A percentile compares a stretch with the other conserved stretches of the same genome.
These are phyloP conservation scores for Tolmerus cingulatus DNA, from an alignment of 2,888 invertebrate genomes.

Conservation along the genomic window DNA sequence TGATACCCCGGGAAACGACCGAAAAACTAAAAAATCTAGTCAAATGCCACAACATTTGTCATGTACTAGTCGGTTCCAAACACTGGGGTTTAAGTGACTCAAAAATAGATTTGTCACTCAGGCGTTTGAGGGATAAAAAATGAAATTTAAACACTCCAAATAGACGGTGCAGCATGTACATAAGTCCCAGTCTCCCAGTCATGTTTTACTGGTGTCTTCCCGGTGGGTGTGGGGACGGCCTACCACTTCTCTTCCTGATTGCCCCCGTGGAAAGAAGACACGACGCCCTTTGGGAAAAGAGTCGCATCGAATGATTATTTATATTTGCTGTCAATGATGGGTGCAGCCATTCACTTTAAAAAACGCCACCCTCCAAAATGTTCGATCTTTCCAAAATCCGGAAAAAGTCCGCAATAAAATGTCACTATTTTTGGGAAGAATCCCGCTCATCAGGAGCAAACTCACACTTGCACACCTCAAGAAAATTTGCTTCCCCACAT, in stretches of 20 bases:
- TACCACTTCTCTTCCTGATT: not conserved
- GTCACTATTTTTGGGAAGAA: not conserved
- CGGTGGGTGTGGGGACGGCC: not conserved
- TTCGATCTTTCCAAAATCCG: not conserved
- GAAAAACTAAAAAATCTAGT: slow-evolving; percentile 16
- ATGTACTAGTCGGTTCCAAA: slow-evolving; percentile 11
- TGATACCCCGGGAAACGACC: not conserved
- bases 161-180: not conserved
- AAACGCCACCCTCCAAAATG: not conserved
- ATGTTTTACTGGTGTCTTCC: not conserved
- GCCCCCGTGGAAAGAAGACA: not conserved
- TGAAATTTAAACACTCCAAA: slow-evolving; percentile 2
- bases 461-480: not conserved
- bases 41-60: slow-evolving; percentile 38
- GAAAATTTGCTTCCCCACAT: slow-evolving; percentile 1
- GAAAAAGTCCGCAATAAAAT: not conserved
- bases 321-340: slow-evolving; percentile 37
- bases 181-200: not conserved
- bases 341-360: not conserved
- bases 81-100: slow-evolving; percentile 30
- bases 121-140: not conserved
- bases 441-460: not conserved
- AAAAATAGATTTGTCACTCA: slow-evolving; percentile 40
- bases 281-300: not conserved
- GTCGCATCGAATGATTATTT: slow-evolving; percentile 26